phyloP scores from a whole-genome alignment of 2,888 invertebrate genomes.

The Drosophila ustulata region DNA sequence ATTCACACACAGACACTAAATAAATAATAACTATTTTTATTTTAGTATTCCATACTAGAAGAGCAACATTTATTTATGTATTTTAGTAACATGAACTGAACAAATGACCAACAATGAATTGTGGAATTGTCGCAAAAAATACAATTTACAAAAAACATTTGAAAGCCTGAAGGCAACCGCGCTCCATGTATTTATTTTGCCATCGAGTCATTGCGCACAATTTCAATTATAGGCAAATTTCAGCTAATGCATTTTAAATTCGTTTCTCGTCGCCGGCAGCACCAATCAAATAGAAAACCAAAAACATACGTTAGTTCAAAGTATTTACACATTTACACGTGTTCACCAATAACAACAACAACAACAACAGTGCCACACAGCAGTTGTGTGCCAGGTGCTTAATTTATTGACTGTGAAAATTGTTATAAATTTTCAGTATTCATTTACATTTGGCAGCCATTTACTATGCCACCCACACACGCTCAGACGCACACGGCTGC shows the following conservation, averaged over 20 bases:
- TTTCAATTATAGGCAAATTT: conserved; percentile 39
- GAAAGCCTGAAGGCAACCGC: background rate
- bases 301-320: conserved; percentile 56
- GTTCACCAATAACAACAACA: conserved; percentile 26
- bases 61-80: background rate
- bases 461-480: conserved; percentile 15
- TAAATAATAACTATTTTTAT: background rate
- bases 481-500: conserved; percentile 20
- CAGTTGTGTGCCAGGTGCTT: conserved; percentile 25
- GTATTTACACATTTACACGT: conserved; percentile 51
- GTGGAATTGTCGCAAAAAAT: background rate
- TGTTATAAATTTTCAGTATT: conserved; percentile 58
- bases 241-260: conserved; percentile 45
- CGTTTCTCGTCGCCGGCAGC: conserved; percentile 18
- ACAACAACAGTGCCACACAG: conserved; percentile 16
- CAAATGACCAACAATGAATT: background rate
- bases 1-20: background rate
- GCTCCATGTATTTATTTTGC: conserved; percentile 21
- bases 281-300: conserved; percentile 41
- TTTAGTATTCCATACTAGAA: background rate
- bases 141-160: background rate
- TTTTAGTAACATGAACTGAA: background rate
- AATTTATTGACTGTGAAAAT: conserved; percentile 65
- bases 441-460: conserved; percentile 38
- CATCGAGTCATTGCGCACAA: conserved; percentile 37